Evolutionary conservation across 2,888 invertebrate genomes (phyloP), one percentile per base, ranked within the genome.

Genomic region (Hypena proboscidalis): DNA sequence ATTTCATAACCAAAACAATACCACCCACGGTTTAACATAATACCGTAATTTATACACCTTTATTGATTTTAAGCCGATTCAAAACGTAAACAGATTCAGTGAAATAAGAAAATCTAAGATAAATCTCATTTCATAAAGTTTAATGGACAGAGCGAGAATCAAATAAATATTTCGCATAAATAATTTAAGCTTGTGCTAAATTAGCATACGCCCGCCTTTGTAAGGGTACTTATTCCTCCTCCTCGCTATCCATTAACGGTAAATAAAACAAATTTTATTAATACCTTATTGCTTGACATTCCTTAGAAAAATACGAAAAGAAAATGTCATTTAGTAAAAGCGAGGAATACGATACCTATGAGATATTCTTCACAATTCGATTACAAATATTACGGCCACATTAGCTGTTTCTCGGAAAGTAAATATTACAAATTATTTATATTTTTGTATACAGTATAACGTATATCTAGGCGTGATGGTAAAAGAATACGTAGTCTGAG

Each of bases 201-300:
- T 58, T 55, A 58, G 29, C 64, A 58, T 60, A 36, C 29, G 45
- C 40, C 45, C 36, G 31, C 45, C 39, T 47, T 60, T 44, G 27
- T 31, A 20, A 45, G 29, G 37, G 38, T 13, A 42, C 33, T 36
- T 45, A 43, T 21, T 22, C 22, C 5, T 11, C 41, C 41, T 44
- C 17, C 21, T 19, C 27, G 39, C 22, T 22, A 34, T 50, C 41
- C 44, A 45, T 59, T 56, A 49, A 44, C 35, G 55, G 49, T 60
- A 60, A 58, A 70, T 64, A 64, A 57, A 65, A 73, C 58, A 54
- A 53, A 46, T 62, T 69, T 62, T 56, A 67, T 61, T 49, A 51
- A 50, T 47, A 48, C 42, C 60, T 59, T 46, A 58, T 64, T 59
- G 53, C 58, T 57, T 65, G 64, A 65, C 51, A 46, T 64, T 51